Evolutionary conservation across 2,797 vertebrate genomes (phyloP).

Genomic region (Pygocentrus nattereri): DNA sequence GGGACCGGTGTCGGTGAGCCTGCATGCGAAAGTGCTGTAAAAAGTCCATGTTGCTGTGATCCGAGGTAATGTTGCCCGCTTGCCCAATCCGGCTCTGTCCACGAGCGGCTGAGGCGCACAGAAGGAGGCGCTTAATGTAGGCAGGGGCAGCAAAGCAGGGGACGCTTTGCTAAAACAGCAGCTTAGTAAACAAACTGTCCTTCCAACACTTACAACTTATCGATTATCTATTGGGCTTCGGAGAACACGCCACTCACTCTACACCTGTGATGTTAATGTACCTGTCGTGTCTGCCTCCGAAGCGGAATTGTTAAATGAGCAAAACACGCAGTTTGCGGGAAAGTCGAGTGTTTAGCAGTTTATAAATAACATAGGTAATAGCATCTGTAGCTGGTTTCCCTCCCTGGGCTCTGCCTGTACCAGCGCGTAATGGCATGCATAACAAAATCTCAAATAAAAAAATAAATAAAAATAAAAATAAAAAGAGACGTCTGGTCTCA

Average conservation of each 20-base stretch:
- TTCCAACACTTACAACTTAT: background rate
- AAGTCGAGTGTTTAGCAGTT: background rate
- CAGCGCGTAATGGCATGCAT: background rate
- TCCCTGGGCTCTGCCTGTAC: background rate
- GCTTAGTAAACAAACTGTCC: constrained; percentile 5
- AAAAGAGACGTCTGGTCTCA: background rate
- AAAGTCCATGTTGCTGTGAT: constrained; percentile 73
- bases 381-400: background rate
- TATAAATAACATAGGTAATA: background rate
- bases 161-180: constrained; percentile 34
- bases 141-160: constrained; percentile 47
- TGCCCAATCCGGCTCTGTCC: constrained; percentile 61
- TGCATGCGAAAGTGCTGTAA: constrained; percentile 40
- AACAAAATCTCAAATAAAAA: background rate
- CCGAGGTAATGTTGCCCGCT: constrained; percentile 73
- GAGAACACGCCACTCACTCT: constrained; percentile 1
- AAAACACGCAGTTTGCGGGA: background rate
- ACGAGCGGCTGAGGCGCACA: constrained; percentile 73
- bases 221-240: background rate
- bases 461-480: background rate
- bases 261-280: constrained; percentile 2
- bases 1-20: constrained; percentile 65
- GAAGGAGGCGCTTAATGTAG: constrained; percentile 71
- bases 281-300: background rate
- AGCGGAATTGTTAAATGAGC: background rate